A percentile compares a stretch with the other conserved stretches of the same genome.
Conservation (phyloP, 1,140 invertebrate species). For the Bursaphelenchus mucronatus region DNA sequence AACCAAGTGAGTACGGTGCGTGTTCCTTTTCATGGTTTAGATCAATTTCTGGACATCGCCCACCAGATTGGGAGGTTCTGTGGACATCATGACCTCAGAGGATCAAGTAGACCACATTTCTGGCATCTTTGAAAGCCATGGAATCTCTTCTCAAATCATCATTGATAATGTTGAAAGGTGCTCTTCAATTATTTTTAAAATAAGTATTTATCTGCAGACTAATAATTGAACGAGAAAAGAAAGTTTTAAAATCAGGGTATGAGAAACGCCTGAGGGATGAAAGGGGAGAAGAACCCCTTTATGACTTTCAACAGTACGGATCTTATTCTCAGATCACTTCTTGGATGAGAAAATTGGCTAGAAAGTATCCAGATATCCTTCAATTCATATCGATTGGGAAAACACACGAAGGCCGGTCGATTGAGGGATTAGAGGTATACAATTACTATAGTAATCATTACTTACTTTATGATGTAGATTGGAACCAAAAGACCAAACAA, state of each 20-base stretch:
- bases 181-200: slow-evolving; percentile 8
- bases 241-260: slow-evolving; percentile 32
- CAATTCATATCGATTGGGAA: slow-evolving; percentile 59
- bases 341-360: slow-evolving; percentile 52
- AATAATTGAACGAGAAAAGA: slow-evolving; percentile 47
- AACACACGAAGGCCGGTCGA: slow-evolving; percentile 55
- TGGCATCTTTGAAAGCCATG: background rate
- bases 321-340: slow-evolving; percentile 52
- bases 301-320: slow-evolving; percentile 36
- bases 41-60: slow-evolving; percentile 58
- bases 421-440: slow-evolving; percentile 57
- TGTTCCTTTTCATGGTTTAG: slow-evolving; percentile 26
- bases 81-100: slow-evolving; percentile 44
- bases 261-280: slow-evolving; percentile 22
- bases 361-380: slow-evolving; percentile 50
- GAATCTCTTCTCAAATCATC: slow-evolving; percentile 22
- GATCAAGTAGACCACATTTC: slow-evolving; percentile 3
- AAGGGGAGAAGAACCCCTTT: background rate
- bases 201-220: slow-evolving; percentile 37
- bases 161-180: slow-evolving; percentile 57
- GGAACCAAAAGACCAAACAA: slow-evolving; percentile 46
- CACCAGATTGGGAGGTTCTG: slow-evolving; percentile 25
- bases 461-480: slow-evolving; percentile 46
- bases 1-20: background rate
- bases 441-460: slow-evolving; percentile 9